Percentiles rank a stretch among this genome's conserved stretches.
Evolutionary conservation across 1,140 invertebrate genomes (phyloP).

Genomic region (Tetraneura akinire): DNA sequence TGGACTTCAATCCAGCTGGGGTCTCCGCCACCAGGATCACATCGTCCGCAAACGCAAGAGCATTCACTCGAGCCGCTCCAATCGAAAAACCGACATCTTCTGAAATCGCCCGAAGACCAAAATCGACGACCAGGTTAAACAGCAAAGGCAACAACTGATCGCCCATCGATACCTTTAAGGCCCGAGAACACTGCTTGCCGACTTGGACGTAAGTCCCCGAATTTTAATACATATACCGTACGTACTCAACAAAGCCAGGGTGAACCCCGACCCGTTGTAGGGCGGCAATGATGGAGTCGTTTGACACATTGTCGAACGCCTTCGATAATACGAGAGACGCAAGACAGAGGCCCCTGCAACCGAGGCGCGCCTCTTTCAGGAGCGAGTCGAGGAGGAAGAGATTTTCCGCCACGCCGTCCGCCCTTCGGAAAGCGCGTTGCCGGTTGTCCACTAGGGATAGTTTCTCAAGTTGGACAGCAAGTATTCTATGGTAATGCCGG

Average conservation of each 20-base stretch:
- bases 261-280: constrained; percentile 38
- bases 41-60: background rate
- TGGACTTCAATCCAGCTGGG: background rate
- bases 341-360: background rate
- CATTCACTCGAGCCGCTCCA: background rate
- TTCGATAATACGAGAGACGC: constrained; percentile 54
- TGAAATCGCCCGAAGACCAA: background rate
- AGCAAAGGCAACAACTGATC: constrained; percentile 56
- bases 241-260: constrained; percentile 48
- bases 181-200: constrained; percentile 5
- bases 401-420: constrained; percentile 53
- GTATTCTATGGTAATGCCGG: too few relatives aligned
- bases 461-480: too few relatives aligned
- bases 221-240: background rate
- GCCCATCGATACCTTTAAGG: constrained; percentile 54
- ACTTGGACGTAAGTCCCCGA: background rate
- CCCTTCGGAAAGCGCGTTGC: constrained; percentile 55
- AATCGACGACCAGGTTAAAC: constrained; percentile 57
- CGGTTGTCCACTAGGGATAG: too few relatives aligned
- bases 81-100: background rate
- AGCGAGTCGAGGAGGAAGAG: background rate
- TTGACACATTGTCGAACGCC: constrained; percentile 58
- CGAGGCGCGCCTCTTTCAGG: background rate
- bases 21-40: background rate
- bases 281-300: background rate